Percentiles rank a stretch among this genome's conserved stretches.
Evolutionary conservation across 2,113 vertebrate species (phyloP).

Genomic region (Oplegnathus fasciatus): DNA sequence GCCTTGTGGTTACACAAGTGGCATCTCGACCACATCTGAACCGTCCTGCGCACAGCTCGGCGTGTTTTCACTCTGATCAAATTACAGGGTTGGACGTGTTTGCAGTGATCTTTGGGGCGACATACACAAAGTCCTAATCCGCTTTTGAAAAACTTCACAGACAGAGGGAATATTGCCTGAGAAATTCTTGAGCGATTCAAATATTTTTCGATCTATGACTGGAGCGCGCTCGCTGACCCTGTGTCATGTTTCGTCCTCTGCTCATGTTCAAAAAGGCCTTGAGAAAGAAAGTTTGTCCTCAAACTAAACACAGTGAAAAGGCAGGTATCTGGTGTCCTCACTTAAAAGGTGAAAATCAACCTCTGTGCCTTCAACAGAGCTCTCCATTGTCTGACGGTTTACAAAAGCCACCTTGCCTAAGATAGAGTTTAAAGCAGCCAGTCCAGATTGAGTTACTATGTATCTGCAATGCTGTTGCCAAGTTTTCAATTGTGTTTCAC

Average conservation of each 20-base stretch:
- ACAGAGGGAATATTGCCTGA: neutral
- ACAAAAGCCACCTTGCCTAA: slow-evolving; percentile 78
- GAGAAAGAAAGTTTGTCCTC: slow-evolving; percentile 72
- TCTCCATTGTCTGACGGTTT: slow-evolving; percentile 74
- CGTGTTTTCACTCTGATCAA: slow-evolving; percentile 32
- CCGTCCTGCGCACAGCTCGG: neutral
- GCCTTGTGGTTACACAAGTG: neutral
- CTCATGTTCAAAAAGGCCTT: slow-evolving; percentile 62
- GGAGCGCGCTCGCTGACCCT: slow-evolving; percentile 34
- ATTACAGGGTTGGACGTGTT: slow-evolving; percentile 30
- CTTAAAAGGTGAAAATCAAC: slow-evolving; percentile 79
- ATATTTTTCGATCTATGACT: slow-evolving; percentile 24
- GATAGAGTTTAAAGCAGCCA: slow-evolving; percentile 81
- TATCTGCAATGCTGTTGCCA: slow-evolving; percentile 78
- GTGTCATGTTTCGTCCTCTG: slow-evolving; percentile 56
- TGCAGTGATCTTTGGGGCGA: neutral
- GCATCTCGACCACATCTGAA: slow-evolving; percentile 47
- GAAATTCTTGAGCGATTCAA: neutral
- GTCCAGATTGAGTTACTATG: slow-evolving; percentile 77
- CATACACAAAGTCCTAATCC: slow-evolving; percentile 38
- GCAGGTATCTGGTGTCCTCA: slow-evolving; percentile 78
- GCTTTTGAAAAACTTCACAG: neutral
- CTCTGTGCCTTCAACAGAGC: slow-evolving; percentile 79
- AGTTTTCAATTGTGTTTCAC: slow-evolving; percentile 80
- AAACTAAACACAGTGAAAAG: slow-evolving; percentile 66